These are phyloP conservation scores for Diplosoma virens DNA, from an alignment of 23 tunicate genomes.

Conservation along the genomic window DNA sequence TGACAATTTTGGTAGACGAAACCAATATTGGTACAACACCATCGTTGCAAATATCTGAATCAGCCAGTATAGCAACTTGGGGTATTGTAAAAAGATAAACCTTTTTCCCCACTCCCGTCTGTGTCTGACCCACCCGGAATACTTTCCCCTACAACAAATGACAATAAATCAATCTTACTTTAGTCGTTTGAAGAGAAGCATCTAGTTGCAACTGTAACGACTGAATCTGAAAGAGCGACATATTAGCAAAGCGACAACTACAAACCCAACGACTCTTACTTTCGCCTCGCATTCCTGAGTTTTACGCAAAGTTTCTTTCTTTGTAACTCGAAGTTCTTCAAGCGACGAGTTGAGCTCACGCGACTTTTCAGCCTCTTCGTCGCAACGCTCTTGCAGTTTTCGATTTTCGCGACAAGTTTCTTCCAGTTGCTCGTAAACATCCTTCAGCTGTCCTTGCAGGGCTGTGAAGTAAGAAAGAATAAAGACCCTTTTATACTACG, in stretches of 20 bases:
- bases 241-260: background rate
- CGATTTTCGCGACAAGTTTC: conserved; percentile 63
- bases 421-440: conserved; percentile 39
- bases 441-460: conserved; percentile 4
- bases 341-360: conserved; percentile 27
- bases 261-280: conserved; percentile 3
- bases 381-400: conserved; percentile 45
- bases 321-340: conserved; percentile 20
- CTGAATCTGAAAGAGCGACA: conserved; percentile 23
- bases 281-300: conserved; percentile 45
- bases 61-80: no score
- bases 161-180: no score
- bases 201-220: conserved; percentile 61
- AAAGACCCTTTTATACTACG: no score
- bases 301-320: background rate
- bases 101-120: no score
- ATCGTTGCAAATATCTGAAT: no score
- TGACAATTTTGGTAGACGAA: no score
- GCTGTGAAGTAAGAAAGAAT: conserved; percentile 18
- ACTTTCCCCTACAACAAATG: no score
- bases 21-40: no score
- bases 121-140: no score
- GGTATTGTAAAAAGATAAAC: no score
- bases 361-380: conserved; percentile 44
- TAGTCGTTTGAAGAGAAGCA: no score